phyloP scores from a whole-genome alignment of 1,140 invertebrate genomes.

The Aphis craccivora region DNA sequence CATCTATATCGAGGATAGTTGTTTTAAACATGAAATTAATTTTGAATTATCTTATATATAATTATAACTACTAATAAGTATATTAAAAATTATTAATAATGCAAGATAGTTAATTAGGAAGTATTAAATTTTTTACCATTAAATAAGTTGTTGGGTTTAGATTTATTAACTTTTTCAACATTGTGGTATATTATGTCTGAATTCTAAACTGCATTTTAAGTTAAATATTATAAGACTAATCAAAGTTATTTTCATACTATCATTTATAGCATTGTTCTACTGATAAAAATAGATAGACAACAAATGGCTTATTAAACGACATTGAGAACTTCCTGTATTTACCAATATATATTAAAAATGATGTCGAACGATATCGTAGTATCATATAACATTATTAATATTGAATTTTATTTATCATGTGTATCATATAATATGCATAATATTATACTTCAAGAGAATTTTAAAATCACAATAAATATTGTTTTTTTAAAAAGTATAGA shows the following conservation, averaged over 20 bases:
- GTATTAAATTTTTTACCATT: not conserved
- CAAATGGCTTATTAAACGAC: not conserved
- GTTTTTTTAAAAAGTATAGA: no score
- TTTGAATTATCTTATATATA: not conserved
- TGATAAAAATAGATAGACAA: no score
- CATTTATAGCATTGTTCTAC: not conserved
- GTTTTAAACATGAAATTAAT: not conserved
- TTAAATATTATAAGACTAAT: not conserved
- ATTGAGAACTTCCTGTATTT: constrained; percentile 1
- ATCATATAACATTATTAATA: not conserved
- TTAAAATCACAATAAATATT: no score
- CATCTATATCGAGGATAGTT: not conserved
- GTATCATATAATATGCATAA: no score
- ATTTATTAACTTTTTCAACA: not conserved
- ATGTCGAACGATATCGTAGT: not conserved
- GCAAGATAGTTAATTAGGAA: not conserved
- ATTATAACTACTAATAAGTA: not conserved
- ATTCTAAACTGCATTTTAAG: not conserved
- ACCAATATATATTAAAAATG: not conserved
- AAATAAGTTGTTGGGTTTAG: not conserved
- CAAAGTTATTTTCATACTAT: not conserved
- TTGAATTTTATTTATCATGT: not conserved
- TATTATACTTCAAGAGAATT: no score
- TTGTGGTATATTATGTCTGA: not conserved
- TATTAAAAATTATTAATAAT: not conserved